Base-by-base conservation (phyloP, 1,140 invertebrate species). In the Plodia interpunctella region DNA sequence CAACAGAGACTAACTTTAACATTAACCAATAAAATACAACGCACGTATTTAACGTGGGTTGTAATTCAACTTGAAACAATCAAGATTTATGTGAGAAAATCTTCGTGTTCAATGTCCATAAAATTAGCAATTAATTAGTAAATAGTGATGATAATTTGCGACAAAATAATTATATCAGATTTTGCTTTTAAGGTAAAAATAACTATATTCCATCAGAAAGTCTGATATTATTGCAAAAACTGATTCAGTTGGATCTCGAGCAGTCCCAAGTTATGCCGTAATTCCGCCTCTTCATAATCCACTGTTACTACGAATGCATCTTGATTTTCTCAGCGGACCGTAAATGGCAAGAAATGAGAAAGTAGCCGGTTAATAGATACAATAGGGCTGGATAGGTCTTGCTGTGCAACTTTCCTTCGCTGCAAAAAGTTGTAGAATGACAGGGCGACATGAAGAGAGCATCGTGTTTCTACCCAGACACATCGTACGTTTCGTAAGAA, bases 321-420 rank as follows among this genome's bases (percentile, higher is more conserved):
- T 80, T 66, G 75, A 80, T 84, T 85, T 87, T 88, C 85, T 84
- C 76, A 68, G 70, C 77, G 65, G 66, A 72, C 83, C 80, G 76
- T 87, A 84, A 82, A 87, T 77, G 83, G 83, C 64, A 83, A 72
- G 83, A 84, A 88, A 84, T 80, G 79, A 81, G 86, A 88, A 88
- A 88, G 86, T 88, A 79, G 74, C 72, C 70, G 59, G 70, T 70
- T 87, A 87, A 87, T 87, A 87, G 83, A 85, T 88, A 88, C 85
- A 88, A 88, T 88, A 88, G 85, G 81, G 81, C 81, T 80, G 74
- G 71, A 65, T 82, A 78, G 72, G 70, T 81, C 76, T 78, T 62
- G 74, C 73, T 68, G 64, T 64, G 70, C 81, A 79, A 88, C 85
- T 88, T 88, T 88, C 84, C 74, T 86, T 70, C 65, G 59, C 50